Conservation (phyloP, 2,113 vertebrate genomes). For the Carassius carassius region DNA sequence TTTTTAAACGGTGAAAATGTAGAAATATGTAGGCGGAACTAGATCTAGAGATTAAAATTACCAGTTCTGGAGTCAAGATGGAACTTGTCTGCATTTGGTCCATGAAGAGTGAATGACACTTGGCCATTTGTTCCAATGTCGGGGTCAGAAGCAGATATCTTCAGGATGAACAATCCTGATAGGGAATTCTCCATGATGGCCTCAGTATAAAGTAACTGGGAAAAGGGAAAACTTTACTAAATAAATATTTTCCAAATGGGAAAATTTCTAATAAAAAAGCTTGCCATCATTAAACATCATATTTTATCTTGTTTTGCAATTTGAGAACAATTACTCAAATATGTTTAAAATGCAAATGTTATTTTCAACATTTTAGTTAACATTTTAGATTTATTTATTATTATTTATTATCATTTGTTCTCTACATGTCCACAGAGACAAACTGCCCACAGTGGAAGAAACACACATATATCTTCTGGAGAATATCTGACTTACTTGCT, state of each 20-base stretch:
- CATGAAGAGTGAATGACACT: slow-evolving; percentile 88
- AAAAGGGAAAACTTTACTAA: background rate
- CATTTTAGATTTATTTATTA: background rate
- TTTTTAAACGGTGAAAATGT: background rate
- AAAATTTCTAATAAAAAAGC: background rate
- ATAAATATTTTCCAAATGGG: background rate
- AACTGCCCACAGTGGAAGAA: background rate
- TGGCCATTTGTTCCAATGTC: slow-evolving; percentile 87
- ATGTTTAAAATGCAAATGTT: background rate
- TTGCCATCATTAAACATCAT: background rate
- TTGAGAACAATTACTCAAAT: too few species aligned
- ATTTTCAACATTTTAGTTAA: too few species aligned
- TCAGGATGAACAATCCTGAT: slow-evolving; percentile 81
- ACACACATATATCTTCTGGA: background rate
- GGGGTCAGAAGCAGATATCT: slow-evolving; percentile 84
- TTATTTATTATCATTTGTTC: background rate
- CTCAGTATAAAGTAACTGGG: slow-evolving; percentile 84
- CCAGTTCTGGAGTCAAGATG: slow-evolving; percentile 86
- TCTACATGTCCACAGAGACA: background rate
- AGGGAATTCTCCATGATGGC: slow-evolving; percentile 85
- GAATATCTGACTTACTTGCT: slow-evolving; percentile 79
- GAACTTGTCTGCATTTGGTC: slow-evolving; percentile 86
- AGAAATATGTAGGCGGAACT: background rate
- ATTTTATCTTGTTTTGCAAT: background rate
- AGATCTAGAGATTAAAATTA: slow-evolving; percentile 61